These are phyloP conservation scores for Leucania comma DNA, from an alignment of 2,888 invertebrate species.

Conservation along the genomic window DNA sequence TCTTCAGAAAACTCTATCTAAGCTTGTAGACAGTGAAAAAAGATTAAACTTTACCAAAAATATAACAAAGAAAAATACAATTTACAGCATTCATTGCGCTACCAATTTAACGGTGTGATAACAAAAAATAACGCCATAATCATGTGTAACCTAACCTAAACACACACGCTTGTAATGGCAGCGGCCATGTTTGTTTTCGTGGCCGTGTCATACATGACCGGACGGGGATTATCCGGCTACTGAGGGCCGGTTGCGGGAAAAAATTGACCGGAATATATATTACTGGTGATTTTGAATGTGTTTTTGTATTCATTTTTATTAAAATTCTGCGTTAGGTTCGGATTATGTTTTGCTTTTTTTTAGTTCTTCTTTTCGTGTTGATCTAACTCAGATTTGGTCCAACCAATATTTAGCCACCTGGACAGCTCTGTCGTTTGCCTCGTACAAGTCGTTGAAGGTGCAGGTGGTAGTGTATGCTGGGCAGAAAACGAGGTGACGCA, in stretches of 20 bases:
- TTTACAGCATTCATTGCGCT: conserved; percentile 56
- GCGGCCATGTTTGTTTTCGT: conserved; percentile 79
- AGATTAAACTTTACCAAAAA: conserved; percentile 11
- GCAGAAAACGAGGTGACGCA: too few relatives aligned
- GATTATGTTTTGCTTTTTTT: conserved; percentile 27
- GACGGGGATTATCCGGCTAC: conserved; percentile 81
- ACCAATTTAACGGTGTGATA: conserved; percentile 69
- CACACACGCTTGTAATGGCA: conserved; percentile 82
- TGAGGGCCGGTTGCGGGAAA: conserved; percentile 63
- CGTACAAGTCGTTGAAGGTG: too few relatives aligned
- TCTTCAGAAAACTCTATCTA: not conserved
- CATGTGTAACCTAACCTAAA: conserved; percentile 85
- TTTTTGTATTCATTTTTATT: conserved; percentile 63
- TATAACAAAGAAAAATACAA: conserved; percentile 50
- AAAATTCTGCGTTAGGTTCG: conserved; percentile 28
- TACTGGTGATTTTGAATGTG: conserved; percentile 58
- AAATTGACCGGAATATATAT: conserved; percentile 66
- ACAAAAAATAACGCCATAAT: conserved; percentile 78
- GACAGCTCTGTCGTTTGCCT: too few relatives aligned
- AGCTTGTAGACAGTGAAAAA: conserved; percentile 3
- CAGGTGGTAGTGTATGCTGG: too few relatives aligned
- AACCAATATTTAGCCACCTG: too few relatives aligned
- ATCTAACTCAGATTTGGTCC: too few relatives aligned
- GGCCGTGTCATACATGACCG: conserved; percentile 85
- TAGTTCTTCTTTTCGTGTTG: too few relatives aligned